A percentile compares a stretch with the other conserved stretches of the same genome.
Conservation (phyloP, 2,797 vertebrate species). For the Falco biarmicus region DNA sequence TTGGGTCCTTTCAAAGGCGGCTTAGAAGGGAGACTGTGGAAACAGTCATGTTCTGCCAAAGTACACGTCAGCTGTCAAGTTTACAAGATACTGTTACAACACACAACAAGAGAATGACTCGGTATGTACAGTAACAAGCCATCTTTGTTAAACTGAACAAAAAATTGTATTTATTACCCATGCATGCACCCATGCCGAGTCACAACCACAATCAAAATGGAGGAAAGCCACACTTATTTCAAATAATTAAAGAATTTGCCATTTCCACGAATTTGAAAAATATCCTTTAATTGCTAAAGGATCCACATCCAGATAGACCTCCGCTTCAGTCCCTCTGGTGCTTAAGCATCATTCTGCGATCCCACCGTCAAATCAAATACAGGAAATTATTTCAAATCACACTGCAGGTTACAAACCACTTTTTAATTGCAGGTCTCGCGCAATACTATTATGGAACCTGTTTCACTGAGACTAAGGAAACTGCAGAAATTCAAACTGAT, state of each 20-base stretch:
- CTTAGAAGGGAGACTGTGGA: slow-evolving; percentile 57
- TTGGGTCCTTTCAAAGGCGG: slow-evolving; percentile 55
- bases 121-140: slow-evolving; percentile 26
- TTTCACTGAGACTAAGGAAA: background rate
- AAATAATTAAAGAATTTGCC: background rate
- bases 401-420: background rate
- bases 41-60: slow-evolving; percentile 55
- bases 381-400: background rate
- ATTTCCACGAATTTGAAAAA: slow-evolving; percentile 2
- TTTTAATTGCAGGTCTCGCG: background rate
- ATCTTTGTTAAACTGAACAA: slow-evolving; percentile 24
- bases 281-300: background rate
- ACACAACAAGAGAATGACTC: slow-evolving; percentile 17
- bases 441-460: background rate
- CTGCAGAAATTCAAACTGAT: background rate
- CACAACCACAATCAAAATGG: accelerated
- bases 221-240: background rate
- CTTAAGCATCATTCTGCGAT: background rate
- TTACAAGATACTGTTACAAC: slow-evolving; percentile 50
- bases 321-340: background rate
- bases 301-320: background rate
- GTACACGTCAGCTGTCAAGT: slow-evolving; percentile 30
- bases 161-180: background rate
- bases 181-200: background rate
- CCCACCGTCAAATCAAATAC: background rate